These are phyloP conservation scores for Cardiocondyla obscurior DNA, from an alignment of 1,140 invertebrate genomes.

Conservation along the genomic window DNA sequence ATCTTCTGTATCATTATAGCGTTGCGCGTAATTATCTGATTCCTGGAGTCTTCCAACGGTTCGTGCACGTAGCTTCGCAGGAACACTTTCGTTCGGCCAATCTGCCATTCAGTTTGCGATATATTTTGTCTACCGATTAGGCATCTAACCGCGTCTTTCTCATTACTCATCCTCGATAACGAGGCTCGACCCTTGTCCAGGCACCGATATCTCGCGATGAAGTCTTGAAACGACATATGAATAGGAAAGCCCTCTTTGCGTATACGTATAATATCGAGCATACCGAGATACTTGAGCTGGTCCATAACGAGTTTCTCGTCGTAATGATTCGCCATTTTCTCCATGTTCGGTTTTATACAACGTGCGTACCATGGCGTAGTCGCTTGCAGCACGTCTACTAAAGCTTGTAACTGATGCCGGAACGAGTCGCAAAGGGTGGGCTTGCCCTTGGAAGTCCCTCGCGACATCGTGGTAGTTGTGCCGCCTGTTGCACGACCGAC, in stretches of 20 bases:
- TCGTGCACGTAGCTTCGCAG: constrained; percentile 93
- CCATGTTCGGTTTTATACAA: constrained; percentile 97
- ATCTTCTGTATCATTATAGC: constrained; percentile 92
- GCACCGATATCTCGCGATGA: constrained; percentile 92
- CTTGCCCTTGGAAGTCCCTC: constrained; percentile 95
- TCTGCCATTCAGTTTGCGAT: constrained; percentile 93
- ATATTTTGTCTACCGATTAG: constrained; percentile 87
- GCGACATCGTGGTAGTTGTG: constrained; percentile 88
- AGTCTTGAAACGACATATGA: constrained; percentile 91
- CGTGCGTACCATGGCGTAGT: constrained; percentile 98
- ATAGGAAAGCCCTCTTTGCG: constrained; percentile 96
- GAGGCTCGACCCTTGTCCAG: constrained; percentile 82
- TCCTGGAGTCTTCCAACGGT: constrained; percentile 92
- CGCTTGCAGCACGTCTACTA: constrained; percentile 95
- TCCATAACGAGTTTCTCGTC: constrained; percentile 93
- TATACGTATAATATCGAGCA: constrained; percentile 98
- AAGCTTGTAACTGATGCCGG: constrained; percentile 93
- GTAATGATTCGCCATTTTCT: constrained; percentile 93
- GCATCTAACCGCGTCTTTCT: constrained; percentile 84
- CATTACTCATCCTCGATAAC: constrained; percentile 79
- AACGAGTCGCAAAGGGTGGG: constrained; percentile 97
- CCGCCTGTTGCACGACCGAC: constrained; percentile 76
- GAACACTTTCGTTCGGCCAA: constrained; percentile 96
- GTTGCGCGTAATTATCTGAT: constrained; percentile 87
- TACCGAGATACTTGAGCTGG: constrained; percentile 96